Conservation (phyloP, 2,888 invertebrate species). For the Sminthurides aquaticus region DNA sequence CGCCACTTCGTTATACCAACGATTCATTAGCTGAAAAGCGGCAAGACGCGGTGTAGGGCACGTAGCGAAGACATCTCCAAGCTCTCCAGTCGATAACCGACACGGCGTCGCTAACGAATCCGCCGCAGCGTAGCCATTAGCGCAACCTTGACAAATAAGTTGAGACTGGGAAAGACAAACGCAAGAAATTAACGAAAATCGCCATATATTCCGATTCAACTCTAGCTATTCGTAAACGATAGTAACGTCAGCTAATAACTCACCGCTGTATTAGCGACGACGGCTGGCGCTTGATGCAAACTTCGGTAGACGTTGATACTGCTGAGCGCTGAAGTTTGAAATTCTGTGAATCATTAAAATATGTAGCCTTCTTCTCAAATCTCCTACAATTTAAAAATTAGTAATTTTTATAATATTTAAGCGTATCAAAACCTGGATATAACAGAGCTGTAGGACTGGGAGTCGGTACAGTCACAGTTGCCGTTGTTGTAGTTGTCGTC, state of each 20-base stretch:
- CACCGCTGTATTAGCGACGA: not conserved
- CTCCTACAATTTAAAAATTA: not conserved
- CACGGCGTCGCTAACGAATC: not conserved
- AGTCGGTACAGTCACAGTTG: not conserved
- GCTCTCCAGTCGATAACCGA: not conserved
- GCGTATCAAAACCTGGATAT: too few species aligned
- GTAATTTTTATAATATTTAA: not conserved
- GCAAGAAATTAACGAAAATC: too few species aligned
- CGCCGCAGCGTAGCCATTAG: slow-evolving; percentile 2
- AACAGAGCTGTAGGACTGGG: too few species aligned
- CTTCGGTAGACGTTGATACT: not conserved
- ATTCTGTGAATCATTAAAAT: not conserved
- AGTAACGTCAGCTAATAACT: too few species aligned
- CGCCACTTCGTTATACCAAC: not conserved
- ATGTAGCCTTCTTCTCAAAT: too few species aligned
- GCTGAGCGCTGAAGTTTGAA: not conserved
- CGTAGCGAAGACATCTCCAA: not conserved
- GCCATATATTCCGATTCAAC: too few species aligned
- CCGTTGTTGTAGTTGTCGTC: not conserved
- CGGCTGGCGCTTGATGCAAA: not conserved
- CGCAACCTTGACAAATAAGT: not conserved
- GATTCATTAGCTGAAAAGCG: slow-evolving; percentile 4
- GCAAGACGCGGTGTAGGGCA: slow-evolving; percentile 1
- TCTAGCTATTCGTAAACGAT: too few species aligned
- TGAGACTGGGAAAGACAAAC: not conserved